These are phyloP conservation scores for Vespertilio murinus DNA, from an alignment of 2,797 vertebrate genomes.

Conservation along the genomic window DNA sequence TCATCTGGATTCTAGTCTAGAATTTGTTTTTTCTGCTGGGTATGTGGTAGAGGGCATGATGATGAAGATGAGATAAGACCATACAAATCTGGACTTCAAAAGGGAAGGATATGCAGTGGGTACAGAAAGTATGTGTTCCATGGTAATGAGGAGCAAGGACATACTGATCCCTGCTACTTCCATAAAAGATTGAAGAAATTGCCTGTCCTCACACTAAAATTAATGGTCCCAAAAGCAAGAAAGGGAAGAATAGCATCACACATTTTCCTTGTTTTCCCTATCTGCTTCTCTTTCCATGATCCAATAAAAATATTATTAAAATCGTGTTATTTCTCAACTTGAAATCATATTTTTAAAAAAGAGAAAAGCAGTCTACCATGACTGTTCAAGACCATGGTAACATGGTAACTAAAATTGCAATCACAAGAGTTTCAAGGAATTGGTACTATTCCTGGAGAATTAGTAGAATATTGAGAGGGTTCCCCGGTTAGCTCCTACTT, in stretches of 20 bases:
- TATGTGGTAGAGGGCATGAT: neutral
- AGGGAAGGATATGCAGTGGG: neutral
- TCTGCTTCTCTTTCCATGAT: neutral
- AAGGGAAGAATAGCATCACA: neutral
- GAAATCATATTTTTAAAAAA: neutral
- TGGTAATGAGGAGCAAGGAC: neutral
- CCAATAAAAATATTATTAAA: neutral
- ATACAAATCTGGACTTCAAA: neutral
- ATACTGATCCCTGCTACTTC: neutral
- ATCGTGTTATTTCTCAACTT: neutral
- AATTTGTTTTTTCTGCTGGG: neutral
- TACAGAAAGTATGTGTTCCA: neutral
- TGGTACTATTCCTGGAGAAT: neutral
- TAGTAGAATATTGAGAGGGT: neutral
- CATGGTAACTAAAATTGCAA: neutral
- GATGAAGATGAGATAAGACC: neutral
- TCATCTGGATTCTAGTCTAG: no score
- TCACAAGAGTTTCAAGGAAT: neutral
- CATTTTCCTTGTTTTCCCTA: neutral
- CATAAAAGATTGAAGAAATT: neutral
- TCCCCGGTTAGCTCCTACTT: neutral
- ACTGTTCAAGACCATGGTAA: neutral
- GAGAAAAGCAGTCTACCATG: neutral
- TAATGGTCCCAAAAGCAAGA: neutral
- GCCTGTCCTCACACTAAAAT: neutral